Evolutionary conservation across 2,797 vertebrate species (phyloP).

Genomic region (Halcyon leucocephala): DNA sequence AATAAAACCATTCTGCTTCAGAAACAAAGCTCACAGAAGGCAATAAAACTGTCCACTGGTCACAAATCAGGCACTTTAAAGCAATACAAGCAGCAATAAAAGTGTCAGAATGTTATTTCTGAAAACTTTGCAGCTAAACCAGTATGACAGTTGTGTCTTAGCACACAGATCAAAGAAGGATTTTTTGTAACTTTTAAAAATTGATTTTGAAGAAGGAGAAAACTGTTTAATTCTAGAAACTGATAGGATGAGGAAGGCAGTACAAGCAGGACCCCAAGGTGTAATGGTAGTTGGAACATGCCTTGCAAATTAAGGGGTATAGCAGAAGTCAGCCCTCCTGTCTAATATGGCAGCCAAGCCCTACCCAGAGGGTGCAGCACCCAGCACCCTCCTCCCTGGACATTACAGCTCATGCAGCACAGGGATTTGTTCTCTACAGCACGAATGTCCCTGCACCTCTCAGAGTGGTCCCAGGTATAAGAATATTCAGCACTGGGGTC

Average conservation of each 20-base stretch:
- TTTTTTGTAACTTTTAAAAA: not conserved
- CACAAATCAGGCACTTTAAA: slow-evolving; percentile 29
- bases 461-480: not conserved
- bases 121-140: not conserved
- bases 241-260: not conserved
- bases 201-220: not conserved
- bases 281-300: not conserved
- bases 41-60: slow-evolving; percentile 35
- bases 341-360: not conserved
- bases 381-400: not conserved
- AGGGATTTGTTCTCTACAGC: not conserved
- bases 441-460: accelerated
- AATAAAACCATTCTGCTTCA: not conserved
- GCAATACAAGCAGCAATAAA: slow-evolving; percentile 30
- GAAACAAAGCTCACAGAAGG: not conserved
- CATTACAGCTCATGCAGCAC: not conserved
- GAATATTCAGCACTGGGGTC: accelerated
- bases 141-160: not conserved
- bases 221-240: not conserved
- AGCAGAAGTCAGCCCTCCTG: not conserved
- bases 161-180: not conserved
- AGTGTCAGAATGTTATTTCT: not conserved
- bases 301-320: not conserved
- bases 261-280: not conserved
- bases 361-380: not conserved